Conservation (phyloP, 2,113 vertebrate genomes). For the Seriola rivoliana region DNA sequence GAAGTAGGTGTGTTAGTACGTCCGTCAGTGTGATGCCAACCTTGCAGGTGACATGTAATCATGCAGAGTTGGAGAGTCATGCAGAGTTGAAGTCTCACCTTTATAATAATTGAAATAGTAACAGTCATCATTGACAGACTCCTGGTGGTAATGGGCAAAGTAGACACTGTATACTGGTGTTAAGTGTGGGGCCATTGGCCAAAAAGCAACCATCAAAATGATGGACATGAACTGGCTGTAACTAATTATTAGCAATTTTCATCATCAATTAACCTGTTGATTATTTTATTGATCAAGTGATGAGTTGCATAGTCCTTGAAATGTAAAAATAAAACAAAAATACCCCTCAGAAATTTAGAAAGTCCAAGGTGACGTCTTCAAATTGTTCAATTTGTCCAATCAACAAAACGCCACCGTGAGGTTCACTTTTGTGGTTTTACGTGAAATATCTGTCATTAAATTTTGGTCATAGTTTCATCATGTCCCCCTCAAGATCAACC, state of each 20-base stretch:
- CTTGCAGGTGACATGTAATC: conserved; percentile 29
- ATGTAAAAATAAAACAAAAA: no score
- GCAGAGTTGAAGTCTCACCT: not conserved
- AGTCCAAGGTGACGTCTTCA: no score
- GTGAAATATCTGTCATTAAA: not conserved
- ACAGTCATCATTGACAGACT: not conserved
- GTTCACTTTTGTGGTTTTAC: not conserved
- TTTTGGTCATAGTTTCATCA: no score
- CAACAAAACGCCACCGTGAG: not conserved
- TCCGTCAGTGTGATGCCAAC: conserved; percentile 11
- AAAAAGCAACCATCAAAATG: no score
- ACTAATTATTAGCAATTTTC: no score
- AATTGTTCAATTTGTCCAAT: no score
- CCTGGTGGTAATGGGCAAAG: conserved; percentile 3
- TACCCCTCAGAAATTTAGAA: no score
- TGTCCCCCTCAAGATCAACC: not conserved
- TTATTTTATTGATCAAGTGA: no score
- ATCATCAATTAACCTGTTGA: no score
- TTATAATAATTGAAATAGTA: not conserved
- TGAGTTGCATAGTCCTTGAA: no score
- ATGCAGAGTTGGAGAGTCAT: conserved; percentile 20
- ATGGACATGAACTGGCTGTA: no score
- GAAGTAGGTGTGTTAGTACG: not conserved
- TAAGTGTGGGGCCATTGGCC: not conserved
- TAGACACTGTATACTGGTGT: not conserved